A percentile compares a stretch with the other conserved stretches of the same genome.
Evolutionary conservation across 2,113 vertebrate genomes (phyloP).

Genomic region (Oenanthe oenanthe): DNA sequence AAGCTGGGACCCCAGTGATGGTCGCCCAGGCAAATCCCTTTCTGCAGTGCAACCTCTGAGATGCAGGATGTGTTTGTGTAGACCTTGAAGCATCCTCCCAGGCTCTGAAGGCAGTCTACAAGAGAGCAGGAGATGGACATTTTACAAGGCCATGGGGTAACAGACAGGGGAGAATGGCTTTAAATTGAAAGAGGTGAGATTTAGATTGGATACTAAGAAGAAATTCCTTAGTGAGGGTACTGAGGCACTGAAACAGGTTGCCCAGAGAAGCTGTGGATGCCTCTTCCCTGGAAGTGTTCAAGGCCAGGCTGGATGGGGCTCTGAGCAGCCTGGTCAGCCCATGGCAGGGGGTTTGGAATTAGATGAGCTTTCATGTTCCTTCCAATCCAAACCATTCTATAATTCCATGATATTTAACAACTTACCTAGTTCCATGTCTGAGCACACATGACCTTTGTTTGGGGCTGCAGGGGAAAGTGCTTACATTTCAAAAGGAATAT

Average conservation of each 20-base stretch:
- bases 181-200: not conserved
- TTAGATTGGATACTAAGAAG: not conserved
- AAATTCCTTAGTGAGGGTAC: not conserved
- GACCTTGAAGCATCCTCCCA: not conserved
- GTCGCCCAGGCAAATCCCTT: rapidly evolving
- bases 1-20: not conserved
- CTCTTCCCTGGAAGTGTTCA: not conserved
- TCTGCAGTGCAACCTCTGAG: rapidly evolving
- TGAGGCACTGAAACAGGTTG: not conserved
- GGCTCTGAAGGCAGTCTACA: not conserved
- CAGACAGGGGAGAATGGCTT: not conserved
- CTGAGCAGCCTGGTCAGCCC: no score
- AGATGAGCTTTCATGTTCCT: not conserved
- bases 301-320: not conserved
- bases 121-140: not conserved
- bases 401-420: not conserved
- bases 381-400: not conserved
- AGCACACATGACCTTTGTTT: rapidly evolving
- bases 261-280: not conserved
- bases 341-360: not conserved
- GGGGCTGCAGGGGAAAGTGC: not conserved
- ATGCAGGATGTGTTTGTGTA: not conserved
- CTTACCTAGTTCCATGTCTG: not conserved
- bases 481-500: not conserved
- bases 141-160: not conserved